Evolutionary conservation across 2,888 invertebrate genomes (phyloP), one percentile per base, ranked within the genome.

Genomic region (Spilosoma lubricipeda): DNA sequence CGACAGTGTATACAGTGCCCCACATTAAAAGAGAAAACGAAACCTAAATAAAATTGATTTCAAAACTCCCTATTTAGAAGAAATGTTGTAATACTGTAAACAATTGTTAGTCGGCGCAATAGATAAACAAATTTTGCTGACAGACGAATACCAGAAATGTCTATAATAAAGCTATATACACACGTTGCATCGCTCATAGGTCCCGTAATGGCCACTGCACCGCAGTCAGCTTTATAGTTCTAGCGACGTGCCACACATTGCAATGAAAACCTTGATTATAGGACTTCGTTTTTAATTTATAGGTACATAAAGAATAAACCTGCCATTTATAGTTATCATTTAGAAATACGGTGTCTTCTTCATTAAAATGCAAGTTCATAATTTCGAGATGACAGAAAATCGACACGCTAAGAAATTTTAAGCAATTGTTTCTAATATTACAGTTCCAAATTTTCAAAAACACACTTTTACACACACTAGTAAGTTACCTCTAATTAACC

Each of bases 121-220:
- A 77, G 78, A 84, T 81, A 85, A 87, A 86, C 87, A 85, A 81
- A 79, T 77, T 77, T 63, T 84, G 90, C 80, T 83, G 90, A 93
- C 87, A 83, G 92, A 93, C 87, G 87, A 85, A 82, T 83, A 82
- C 84, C 93, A 91, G 92, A 56, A 39, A 23, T 39, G 36, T 56
- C 52, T 59, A 69, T 23, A 9, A 68, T 52, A 52, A 69, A 69
- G 36, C 39, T 69, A 39, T 15, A 9, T 48, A 68, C 48, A 9
- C 56, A 39, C n/a, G n/a, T 39, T 27, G 27, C 9, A 59, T 39
- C 56, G 27, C n/a, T 20, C 27, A 27, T n/a, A n/a, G 52, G 36
- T 39, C 27, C 39, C 63, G 63, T 30, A 27, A 30, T 9, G 15
- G 27, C 11, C 8, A 15, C 18, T 30, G 30, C 36, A 8, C 20